Evolutionary conservation across 2,888 invertebrate genomes (phyloP).

Genomic region (Cancer borealis): DNA sequence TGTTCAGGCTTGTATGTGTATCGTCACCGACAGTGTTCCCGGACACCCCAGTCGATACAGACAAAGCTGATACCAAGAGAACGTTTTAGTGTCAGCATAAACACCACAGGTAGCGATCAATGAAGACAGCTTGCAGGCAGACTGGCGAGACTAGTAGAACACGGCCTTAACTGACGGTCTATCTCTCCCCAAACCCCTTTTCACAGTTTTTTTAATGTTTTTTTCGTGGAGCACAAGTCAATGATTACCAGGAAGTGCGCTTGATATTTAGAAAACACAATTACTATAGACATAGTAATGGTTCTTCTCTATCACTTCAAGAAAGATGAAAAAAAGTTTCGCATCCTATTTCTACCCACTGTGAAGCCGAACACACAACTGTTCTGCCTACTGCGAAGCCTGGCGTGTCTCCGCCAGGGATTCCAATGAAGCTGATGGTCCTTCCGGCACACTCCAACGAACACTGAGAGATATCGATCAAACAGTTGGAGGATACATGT

Average conservation of each 20-base stretch:
- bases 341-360: not conserved
- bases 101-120: not conserved
- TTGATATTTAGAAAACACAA: too few species aligned
- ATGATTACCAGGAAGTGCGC: too few species aligned
- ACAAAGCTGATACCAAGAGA: not conserved
- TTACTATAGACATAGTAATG: too few species aligned
- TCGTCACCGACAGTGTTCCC: not conserved
- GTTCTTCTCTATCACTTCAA: not conserved
- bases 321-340: not conserved
- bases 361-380: not conserved
- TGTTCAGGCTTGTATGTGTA: not conserved
- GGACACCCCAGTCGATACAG: not conserved
- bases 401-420: not conserved
- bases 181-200: not conserved
- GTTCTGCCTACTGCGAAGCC: not conserved
- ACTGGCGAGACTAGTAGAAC: not conserved
- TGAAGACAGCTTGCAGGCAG: not conserved
- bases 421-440: not conserved
- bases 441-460: not conserved
- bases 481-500: not conserved
- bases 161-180: not conserved
- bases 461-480: not conserved
- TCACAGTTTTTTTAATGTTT: not conserved
- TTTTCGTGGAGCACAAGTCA: not conserved
- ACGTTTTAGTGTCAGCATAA: not conserved